A percentile compares a stretch with the other conserved stretches of the same genome.
phyloP scores from a whole-genome alignment of 2,797 vertebrate genomes.

The Chiroxiphia lanceolata region DNA sequence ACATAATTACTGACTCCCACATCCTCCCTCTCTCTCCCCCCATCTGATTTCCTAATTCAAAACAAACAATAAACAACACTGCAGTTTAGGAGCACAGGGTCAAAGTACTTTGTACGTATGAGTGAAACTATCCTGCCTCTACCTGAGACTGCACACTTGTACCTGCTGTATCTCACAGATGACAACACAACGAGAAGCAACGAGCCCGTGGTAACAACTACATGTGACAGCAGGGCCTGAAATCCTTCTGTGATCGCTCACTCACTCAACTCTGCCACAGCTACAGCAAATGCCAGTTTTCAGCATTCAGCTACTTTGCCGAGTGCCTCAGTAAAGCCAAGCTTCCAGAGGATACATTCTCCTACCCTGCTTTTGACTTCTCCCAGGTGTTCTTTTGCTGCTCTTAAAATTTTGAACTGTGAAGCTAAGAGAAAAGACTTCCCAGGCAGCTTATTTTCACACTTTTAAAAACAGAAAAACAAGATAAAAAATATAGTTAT shows the following conservation, averaged over 20 bases:
- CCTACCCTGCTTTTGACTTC: background rate
- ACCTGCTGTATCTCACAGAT: background rate
- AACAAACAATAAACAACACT: background rate
- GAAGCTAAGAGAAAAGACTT: background rate
- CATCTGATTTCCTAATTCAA: background rate
- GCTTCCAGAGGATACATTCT: background rate
- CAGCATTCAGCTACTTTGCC: background rate
- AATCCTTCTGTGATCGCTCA: background rate
- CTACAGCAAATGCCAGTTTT: background rate
- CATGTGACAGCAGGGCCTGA: background rate
- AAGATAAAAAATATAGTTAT: background rate
- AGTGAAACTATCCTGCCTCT: background rate
- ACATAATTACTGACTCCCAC: background rate
- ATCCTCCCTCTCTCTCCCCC: no score
- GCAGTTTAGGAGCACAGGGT: background rate
- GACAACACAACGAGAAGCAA: rapidly evolving
- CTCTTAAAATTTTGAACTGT: background rate
- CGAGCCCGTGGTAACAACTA: rapidly evolving
- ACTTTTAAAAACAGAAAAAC: background rate
- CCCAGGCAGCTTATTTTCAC: background rate
- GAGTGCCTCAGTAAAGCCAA: background rate
- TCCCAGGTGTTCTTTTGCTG: background rate
- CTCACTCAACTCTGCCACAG: background rate
- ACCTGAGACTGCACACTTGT: background rate
- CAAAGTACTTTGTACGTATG: background rate